Evolutionary conservation across 2,888 invertebrate genomes (phyloP), one percentile per base, ranked within the genome.

Genomic region (Trachelus stipa): DNA sequence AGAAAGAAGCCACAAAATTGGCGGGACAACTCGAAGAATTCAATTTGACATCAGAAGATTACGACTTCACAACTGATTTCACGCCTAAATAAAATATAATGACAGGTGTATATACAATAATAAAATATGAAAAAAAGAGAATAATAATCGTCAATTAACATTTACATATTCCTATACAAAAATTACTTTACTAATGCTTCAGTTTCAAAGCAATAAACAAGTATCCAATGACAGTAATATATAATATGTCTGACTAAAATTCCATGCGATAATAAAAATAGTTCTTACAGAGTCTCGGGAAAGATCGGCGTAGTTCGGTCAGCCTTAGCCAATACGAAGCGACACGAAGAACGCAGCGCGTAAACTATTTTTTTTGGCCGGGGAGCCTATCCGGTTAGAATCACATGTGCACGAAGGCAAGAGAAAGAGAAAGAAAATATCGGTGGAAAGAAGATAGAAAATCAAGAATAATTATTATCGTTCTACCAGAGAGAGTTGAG

Each of bases 21-120:
- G 94, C 95, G 0, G 93, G 93, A 77, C 94, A 94, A 34, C 89
- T 96, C 77, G 95, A 95, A 87, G 94, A 92, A 85, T 93, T 95
- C 35, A 92, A 92, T 2, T 83, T 94, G 0, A 91, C 79, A 78
- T 91, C 92, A 37, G 94, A 94, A 84, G 93, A 93, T 87, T 95
- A 95, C 83, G 92, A 94, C 88, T 95, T 95, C 85, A 93, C 94
- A 83, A 92, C 93, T 73, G 94, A 94, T 87, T 95, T 94, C 23
- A 78, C 76, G 30, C 69, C 76, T 12, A 79, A 79, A 33, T 81
- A 73, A 81, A 82, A 33, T 74, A 35, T 30, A 35, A 31, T 33
- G 6, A 35, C 6, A 30, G 34, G 6, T 74, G 74, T 74, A 35
- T 34, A 15, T 71, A 71, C 71, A 71, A 33, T 71, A 33, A 56